Evolutionary conservation across 2,888 invertebrate genomes (phyloP).

Genomic region (Ptilodon capucinus): DNA sequence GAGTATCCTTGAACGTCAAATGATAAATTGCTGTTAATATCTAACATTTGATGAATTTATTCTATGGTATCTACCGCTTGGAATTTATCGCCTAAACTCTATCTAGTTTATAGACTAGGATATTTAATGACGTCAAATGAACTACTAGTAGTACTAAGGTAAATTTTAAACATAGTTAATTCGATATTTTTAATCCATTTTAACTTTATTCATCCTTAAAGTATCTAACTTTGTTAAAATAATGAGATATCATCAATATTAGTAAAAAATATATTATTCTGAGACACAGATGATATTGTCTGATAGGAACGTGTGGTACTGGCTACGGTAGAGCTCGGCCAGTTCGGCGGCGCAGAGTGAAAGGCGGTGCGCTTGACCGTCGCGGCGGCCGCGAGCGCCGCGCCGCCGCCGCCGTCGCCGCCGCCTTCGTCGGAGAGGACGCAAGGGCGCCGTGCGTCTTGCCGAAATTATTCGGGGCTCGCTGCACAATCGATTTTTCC

Average conservation of each 20-base stretch:
- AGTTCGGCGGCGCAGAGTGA: conserved; percentile 38
- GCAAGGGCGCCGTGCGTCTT: conserved; percentile 82
- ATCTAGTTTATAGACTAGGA: too few relatives aligned
- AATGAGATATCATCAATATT: not conserved
- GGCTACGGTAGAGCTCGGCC: conserved; percentile 14
- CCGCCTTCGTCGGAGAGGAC: conserved; percentile 51
- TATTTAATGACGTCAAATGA: too few relatives aligned
- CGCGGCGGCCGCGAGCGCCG: conserved; percentile 39
- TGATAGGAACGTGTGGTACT: conserved; percentile 5
- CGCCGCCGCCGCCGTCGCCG: conserved; percentile 50
- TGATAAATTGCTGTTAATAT: too few relatives aligned
- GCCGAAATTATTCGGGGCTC: conserved; percentile 82
- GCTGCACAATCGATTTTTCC: conserved; percentile 83
- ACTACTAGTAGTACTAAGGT: too few relatives aligned
- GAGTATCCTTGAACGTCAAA: too few relatives aligned
- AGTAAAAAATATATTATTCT: not conserved
- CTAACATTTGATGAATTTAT: too few relatives aligned
- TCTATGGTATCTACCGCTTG: too few relatives aligned
- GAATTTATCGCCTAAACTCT: too few relatives aligned
- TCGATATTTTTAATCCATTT: too few relatives aligned
- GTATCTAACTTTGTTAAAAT: not conserved
- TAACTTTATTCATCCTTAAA: too few relatives aligned
- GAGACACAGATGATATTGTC: not conserved
- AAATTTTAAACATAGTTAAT: too few relatives aligned
- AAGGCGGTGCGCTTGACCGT: conserved; percentile 70